Conservation (phyloP, 2,113 vertebrate species). For the Lutjanus erythropterus region DNA sequence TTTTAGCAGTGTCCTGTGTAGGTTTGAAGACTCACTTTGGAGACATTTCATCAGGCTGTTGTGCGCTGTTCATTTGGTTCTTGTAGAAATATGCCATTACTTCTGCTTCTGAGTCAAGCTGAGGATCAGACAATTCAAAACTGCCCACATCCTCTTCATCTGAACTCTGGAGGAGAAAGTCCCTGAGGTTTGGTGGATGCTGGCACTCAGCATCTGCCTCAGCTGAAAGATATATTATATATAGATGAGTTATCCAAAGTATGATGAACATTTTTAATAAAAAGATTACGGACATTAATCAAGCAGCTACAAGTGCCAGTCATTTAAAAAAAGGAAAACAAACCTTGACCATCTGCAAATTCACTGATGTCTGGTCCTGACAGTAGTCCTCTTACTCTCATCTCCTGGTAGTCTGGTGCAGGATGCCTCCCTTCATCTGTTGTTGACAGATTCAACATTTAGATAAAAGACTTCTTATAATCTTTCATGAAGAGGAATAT, state of each 20-base stretch:
- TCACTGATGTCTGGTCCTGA: slow-evolving; percentile 58
- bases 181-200: slow-evolving; percentile 60
- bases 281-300: rapidly evolving
- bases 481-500: background rate
- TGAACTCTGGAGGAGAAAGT: slow-evolving; percentile 80
- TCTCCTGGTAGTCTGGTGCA: slow-evolving; percentile 65
- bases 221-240: slow-evolving; percentile 47
- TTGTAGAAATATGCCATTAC: slow-evolving; percentile 78
- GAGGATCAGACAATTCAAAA: slow-evolving; percentile 69
- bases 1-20: background rate
- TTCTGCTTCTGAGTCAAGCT: slow-evolving; percentile 79
- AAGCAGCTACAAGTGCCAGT: background rate
- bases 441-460: slow-evolving; percentile 21
- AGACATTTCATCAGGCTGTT: slow-evolving; percentile 14
- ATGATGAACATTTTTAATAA: background rate
- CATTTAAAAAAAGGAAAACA: slow-evolving; percentile 18
- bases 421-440: slow-evolving; percentile 49
- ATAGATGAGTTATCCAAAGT: background rate
- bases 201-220: slow-evolving; percentile 66
- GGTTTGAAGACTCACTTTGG: slow-evolving; percentile 36
- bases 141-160: slow-evolving; percentile 70
- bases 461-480: background rate
- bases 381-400: slow-evolving; percentile 29
- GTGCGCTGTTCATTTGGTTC: background rate
- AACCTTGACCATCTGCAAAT: slow-evolving; percentile 72